These are phyloP conservation scores for Eudyptes chrysolophus DNA, from an alignment of 2,113 vertebrate species.

Conservation along the genomic window DNA sequence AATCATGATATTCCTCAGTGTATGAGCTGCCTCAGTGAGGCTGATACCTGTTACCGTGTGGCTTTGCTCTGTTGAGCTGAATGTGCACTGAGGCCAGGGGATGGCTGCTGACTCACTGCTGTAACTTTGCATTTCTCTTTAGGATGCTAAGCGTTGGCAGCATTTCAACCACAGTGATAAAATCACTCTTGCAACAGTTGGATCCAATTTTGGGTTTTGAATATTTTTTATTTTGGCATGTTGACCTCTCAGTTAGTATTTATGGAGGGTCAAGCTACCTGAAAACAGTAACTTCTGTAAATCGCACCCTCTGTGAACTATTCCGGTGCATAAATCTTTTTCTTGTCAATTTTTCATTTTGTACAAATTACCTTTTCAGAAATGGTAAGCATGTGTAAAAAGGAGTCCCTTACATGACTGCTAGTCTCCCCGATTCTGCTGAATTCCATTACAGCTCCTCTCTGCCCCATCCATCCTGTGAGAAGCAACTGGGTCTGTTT, in stretches of 20 bases:
- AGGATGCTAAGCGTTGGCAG: background rate
- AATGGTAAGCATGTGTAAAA: background rate
- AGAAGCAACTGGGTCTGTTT: background rate
- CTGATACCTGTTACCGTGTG: background rate
- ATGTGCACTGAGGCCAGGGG: background rate
- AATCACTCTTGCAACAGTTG: background rate
- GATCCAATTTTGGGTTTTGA: background rate
- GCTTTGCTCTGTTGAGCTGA: background rate
- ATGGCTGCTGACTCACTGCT: background rate
- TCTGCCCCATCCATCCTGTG: background rate
- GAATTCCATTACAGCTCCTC: background rate
- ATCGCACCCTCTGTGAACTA: background rate
- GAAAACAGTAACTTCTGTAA: background rate
- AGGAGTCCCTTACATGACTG: background rate
- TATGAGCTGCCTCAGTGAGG: background rate
- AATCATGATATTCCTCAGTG: background rate
- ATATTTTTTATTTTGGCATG: background rate
- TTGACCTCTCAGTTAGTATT: background rate
- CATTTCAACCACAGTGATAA: background rate
- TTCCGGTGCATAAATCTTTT: background rate
- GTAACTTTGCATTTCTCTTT: background rate
- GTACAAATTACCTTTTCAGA: background rate
- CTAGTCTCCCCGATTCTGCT: background rate
- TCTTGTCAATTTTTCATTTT: background rate
- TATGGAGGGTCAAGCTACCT: background rate